Evolutionary conservation across 2,888 invertebrate species (phyloP), one percentile per base, ranked within the genome.

Genomic region (Netelia inedita): DNA sequence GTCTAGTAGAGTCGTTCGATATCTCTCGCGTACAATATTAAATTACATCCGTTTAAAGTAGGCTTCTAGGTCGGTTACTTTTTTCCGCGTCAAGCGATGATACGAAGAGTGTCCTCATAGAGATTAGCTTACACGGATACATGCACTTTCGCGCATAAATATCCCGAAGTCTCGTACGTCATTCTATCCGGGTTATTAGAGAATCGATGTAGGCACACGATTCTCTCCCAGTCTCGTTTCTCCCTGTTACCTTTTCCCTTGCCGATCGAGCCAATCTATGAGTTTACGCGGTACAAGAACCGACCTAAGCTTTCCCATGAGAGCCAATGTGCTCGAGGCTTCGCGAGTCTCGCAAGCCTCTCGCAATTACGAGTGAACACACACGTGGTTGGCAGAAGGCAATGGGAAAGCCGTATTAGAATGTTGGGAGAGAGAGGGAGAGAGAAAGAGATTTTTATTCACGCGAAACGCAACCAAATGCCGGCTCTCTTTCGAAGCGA

Each of bases 161-260:
- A 73, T 75, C 59, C 21, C 57, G 10, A 16, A 65, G 74, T 10
- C 57, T 65, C 63, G 57, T 69, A 73, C 46, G 35, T 73, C 63
- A 46, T 74, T 71, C 43, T 28, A 84, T 84, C 46, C 72, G 79
- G 80, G 83, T 84, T 80, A 80, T 76, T 76, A 59, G 83, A 79
- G 59, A 72, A 72, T 50, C 76, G 71, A 63, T 53, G 21, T 35
- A 50, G 59, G 43, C 46, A 19, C n/a, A 69, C 55, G 61, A 79
- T 83, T 83, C 79, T 72, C 78, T 57, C 46, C 75, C 75, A 71
- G 65, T 71, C 83, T 75, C 55, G 46, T 69, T 68, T 69, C 46
- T 1, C 11, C 63, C 63, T 57, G 61, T 50, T 50, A 50, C 10
- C 50, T 23, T 63, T 66, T 63, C n/a, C 35, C 53, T 28, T 63